These are phyloP conservation scores for Solenopsis fugax DNA, from an alignment of 1,140 invertebrate species.

Conservation along the genomic window DNA sequence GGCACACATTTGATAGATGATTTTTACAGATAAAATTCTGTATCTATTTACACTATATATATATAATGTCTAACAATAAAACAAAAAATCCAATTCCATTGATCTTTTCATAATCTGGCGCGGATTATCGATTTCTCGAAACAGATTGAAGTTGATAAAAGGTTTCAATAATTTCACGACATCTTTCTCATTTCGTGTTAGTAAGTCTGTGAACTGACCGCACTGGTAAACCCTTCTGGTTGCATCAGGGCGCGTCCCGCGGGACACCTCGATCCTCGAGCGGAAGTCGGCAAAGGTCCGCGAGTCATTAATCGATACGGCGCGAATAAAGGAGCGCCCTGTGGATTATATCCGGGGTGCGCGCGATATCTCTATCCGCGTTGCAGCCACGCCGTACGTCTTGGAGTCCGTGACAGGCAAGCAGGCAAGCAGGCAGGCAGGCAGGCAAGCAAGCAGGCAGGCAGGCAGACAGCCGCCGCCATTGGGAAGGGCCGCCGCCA, in stretches of 20 bases:
- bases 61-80: neutral
- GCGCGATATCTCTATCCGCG: slow-evolving; percentile 77
- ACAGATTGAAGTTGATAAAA: neutral
- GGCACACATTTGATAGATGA: neutral
- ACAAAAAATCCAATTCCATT: neutral
- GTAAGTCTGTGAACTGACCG: neutral
- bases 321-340: slow-evolving; percentile 76
- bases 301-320: slow-evolving; percentile 82
- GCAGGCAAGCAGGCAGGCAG: slow-evolving; percentile 51
- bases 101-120: neutral
- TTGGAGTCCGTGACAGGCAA: slow-evolving; percentile 80
- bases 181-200: slow-evolving; percentile 4
- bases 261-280: slow-evolving; percentile 55
- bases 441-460: neutral
- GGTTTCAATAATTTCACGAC: slow-evolving; percentile 15
- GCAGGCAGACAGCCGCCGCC: slow-evolving; percentile 64
- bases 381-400: slow-evolving; percentile 79
- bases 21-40: neutral
- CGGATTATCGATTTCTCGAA: neutral
- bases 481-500: slow-evolving; percentile 64
- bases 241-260: slow-evolving; percentile 34
- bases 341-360: slow-evolving; percentile 78
- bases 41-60: neutral
- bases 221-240: slow-evolving; percentile 41
- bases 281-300: slow-evolving; percentile 60